Conservation (phyloP, 2,113 vertebrate genomes). For the Hyla sarda region DNA sequence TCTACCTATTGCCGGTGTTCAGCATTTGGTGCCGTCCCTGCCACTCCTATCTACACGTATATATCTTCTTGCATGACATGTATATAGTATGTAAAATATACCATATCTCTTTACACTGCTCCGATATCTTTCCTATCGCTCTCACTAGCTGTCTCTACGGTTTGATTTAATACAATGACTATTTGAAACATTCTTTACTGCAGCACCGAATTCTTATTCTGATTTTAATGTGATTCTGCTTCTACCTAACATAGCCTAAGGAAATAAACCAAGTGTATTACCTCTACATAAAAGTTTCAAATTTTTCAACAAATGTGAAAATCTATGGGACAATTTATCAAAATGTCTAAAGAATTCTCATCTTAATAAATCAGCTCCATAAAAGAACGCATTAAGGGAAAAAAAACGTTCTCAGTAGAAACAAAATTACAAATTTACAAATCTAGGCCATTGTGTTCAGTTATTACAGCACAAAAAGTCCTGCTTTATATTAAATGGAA, state of each 20-base stretch:
- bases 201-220: neutral
- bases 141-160: neutral
- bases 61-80: neutral
- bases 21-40: too few relatives aligned
- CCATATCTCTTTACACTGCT: neutral
- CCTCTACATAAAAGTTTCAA: slow-evolving; percentile 15
- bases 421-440: slow-evolving; percentile 25
- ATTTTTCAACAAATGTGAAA: slow-evolving; percentile 33
- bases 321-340: slow-evolving; percentile 21
- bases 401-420: neutral
- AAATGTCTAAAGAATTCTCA: slow-evolving; percentile 25
- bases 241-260: slow-evolving; percentile 16
- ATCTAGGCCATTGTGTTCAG: slow-evolving; percentile 6
- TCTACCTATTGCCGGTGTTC: too few relatives aligned
- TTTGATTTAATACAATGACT: neutral
- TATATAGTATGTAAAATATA: too few relatives aligned
- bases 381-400: slow-evolving; percentile 23
- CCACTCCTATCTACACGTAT: too few relatives aligned
- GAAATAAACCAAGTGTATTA: slow-evolving; percentile 34
- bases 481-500: neutral
- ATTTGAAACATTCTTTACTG: neutral
- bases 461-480: neutral
- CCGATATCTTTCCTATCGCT: neutral
- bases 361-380: slow-evolving; percentile 29
- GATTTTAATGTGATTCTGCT: neutral